These are phyloP conservation scores for Poecilia latipinna DNA, from an alignment of 2,113 vertebrate species.

Conservation along the genomic window DNA sequence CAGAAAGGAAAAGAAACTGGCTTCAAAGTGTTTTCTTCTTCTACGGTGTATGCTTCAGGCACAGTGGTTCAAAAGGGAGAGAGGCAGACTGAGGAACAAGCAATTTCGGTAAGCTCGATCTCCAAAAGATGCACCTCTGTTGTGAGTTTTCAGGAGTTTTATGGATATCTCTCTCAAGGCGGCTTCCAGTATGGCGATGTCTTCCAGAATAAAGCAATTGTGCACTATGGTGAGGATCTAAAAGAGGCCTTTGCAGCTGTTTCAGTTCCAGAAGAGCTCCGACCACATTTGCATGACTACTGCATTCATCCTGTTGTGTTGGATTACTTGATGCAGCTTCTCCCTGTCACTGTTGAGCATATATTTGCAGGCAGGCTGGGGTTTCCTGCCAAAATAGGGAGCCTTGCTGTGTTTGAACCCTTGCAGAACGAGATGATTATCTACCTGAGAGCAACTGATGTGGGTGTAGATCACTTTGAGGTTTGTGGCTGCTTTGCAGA, in stretches of 20 bases:
- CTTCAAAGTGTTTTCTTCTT: slow-evolving; percentile 80
- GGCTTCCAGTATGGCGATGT: slow-evolving; percentile 84
- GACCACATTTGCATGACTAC: slow-evolving; percentile 80
- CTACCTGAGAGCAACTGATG: slow-evolving; percentile 79
- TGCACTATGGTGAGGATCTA: slow-evolving; percentile 81
- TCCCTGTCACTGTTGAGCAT: slow-evolving; percentile 60
- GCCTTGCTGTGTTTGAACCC: slow-evolving; percentile 77
- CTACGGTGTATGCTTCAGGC: slow-evolving; percentile 80
- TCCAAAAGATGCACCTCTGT: slow-evolving; percentile 79
- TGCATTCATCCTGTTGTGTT: slow-evolving; percentile 86
- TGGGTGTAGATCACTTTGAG: slow-evolving; percentile 74
- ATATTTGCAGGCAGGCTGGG: slow-evolving; percentile 61
- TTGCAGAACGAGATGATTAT: slow-evolving; percentile 86
- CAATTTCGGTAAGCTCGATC: slow-evolving; percentile 77
- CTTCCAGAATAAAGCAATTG: slow-evolving; percentile 80
- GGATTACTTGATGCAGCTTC: slow-evolving; percentile 85
- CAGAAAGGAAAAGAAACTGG: slow-evolving; percentile 35
- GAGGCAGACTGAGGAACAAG: slow-evolving; percentile 72
- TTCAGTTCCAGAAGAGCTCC: slow-evolving; percentile 73
- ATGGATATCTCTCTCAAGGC: slow-evolving; percentile 73
- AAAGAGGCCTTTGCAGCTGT: slow-evolving; percentile 81
- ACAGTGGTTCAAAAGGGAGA: slow-evolving; percentile 65
- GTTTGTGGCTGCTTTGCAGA: slow-evolving; percentile 87
- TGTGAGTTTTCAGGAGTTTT: slow-evolving; percentile 76
- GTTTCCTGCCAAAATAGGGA: slow-evolving; percentile 84